Conservation (phyloP, 2,797 vertebrate species). For the Lepidocolaptes lacrymiger region DNA sequence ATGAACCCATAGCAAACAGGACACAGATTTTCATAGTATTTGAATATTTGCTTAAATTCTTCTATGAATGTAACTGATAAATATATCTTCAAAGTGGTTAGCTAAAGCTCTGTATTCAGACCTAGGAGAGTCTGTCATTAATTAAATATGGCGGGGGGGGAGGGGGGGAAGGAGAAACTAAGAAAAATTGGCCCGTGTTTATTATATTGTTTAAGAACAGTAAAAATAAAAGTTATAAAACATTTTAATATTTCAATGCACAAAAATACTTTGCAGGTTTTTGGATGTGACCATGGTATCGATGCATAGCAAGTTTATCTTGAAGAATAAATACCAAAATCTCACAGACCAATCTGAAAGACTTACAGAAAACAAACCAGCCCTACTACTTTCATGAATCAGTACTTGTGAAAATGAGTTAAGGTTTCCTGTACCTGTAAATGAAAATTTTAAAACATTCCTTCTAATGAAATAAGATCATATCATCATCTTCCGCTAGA, state of each 20-base stretch:
- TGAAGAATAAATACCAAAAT: background rate
- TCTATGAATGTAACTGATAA: background rate
- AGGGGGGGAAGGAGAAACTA: background rate
- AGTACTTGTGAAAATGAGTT: background rate
- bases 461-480: background rate
- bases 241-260: background rate
- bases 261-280: background rate
- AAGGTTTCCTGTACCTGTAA: background rate
- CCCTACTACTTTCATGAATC: background rate
- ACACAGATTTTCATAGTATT: background rate
- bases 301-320: background rate
- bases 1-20: background rate
- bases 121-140: background rate
- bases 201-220: background rate
- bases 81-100: rapidly evolving
- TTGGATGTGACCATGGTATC: background rate
- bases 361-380: background rate
- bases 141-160: background rate
- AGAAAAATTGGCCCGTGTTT: background rate
- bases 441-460: background rate
- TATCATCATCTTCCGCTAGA: background rate
- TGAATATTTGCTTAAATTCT: background rate
- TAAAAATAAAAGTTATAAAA: background rate
- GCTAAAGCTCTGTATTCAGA: background rate
- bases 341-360: background rate